Percentiles rank a stretch among this genome's conserved stretches.
These are phyloP conservation scores for Nerophis ophidion DNA, from an alignment of 2,113 vertebrate genomes.

Conservation along the genomic window DNA sequence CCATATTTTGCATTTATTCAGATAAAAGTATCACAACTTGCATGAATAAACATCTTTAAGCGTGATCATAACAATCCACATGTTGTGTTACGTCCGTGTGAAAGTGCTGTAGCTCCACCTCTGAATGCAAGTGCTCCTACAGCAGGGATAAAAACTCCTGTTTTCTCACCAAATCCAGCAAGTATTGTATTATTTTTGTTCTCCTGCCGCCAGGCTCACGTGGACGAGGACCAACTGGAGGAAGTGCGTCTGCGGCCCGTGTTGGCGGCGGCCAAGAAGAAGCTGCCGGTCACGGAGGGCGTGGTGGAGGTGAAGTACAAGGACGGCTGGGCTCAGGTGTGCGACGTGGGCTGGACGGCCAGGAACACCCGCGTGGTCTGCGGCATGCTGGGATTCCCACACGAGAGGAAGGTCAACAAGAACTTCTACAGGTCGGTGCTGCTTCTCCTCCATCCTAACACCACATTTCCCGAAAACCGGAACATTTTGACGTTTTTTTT, in stretches of 20 bases:
- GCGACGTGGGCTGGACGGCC: slow-evolving; percentile 81
- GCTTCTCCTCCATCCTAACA: too few species aligned
- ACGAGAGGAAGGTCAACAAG: slow-evolving; percentile 86
- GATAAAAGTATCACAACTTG: too few species aligned
- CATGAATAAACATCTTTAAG: too few species aligned
- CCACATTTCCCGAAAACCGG: too few species aligned
- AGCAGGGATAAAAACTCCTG: too few species aligned
- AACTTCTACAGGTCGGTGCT: slow-evolving; percentile 90
- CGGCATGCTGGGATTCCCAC: slow-evolving; percentile 92
- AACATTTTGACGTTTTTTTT: background rate
- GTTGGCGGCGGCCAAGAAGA: slow-evolving; percentile 61
- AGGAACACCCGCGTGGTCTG: slow-evolving; percentile 88
- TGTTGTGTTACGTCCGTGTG: too few species aligned
- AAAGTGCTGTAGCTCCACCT: too few species aligned
- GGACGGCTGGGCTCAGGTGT: slow-evolving; percentile 84
- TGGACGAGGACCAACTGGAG: slow-evolving; percentile 82
- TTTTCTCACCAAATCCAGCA: too few species aligned
- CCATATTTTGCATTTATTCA: too few species aligned
- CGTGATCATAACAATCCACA: too few species aligned
- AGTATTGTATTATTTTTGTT: too few species aligned
- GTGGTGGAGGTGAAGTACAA: slow-evolving; percentile 85
- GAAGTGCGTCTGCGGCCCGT: slow-evolving; percentile 82
- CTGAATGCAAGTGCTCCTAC: too few species aligned
- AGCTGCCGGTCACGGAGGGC: slow-evolving; percentile 81
- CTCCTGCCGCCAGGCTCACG: slow-evolving; percentile 56